Percentiles rank a stretch among this genome's conserved stretches.
Evolutionary conservation across 1,140 invertebrate genomes (phyloP).

Genomic region (Panulirus ornatus): DNA sequence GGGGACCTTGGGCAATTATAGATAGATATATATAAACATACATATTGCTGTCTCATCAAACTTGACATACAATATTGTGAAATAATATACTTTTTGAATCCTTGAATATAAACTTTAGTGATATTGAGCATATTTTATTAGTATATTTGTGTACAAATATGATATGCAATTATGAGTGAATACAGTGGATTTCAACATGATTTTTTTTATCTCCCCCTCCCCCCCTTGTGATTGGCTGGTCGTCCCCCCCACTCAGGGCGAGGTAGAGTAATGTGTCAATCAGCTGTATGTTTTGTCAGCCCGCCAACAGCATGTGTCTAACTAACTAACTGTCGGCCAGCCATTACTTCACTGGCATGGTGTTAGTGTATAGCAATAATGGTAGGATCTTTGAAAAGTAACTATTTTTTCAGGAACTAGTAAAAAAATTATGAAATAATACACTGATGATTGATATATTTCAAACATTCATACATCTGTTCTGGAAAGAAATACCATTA

Average conservation of each 20-base stretch:
- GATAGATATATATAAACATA: too few relatives aligned
- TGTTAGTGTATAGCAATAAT: slow-evolving; percentile 47
- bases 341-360: slow-evolving; percentile 57
- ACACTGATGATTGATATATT: too few relatives aligned
- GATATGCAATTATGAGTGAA: neutral
- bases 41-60: neutral
- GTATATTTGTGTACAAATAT: neutral
- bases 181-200: slow-evolving; percentile 64
- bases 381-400: slow-evolving; percentile 12
- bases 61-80: neutral
- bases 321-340: slow-evolving; percentile 69
- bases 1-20: too few relatives aligned
- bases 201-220: slow-evolving; percentile 50
- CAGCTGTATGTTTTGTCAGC: slow-evolving; percentile 46
- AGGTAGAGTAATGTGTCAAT: slow-evolving; percentile 59
- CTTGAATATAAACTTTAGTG: neutral
- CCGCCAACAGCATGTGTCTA: slow-evolving; percentile 62
- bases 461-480: too few relatives aligned
- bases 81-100: neutral
- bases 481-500: slow-evolving; percentile 15
- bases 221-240: slow-evolving; percentile 60
- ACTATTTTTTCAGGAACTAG: too few relatives aligned
- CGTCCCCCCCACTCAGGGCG: slow-evolving; percentile 68
- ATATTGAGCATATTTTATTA: neutral
- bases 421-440: too few relatives aligned